Evolutionary conservation across 2,888 invertebrate genomes (phyloP).

Genomic region (Ormyrus rosae): DNA sequence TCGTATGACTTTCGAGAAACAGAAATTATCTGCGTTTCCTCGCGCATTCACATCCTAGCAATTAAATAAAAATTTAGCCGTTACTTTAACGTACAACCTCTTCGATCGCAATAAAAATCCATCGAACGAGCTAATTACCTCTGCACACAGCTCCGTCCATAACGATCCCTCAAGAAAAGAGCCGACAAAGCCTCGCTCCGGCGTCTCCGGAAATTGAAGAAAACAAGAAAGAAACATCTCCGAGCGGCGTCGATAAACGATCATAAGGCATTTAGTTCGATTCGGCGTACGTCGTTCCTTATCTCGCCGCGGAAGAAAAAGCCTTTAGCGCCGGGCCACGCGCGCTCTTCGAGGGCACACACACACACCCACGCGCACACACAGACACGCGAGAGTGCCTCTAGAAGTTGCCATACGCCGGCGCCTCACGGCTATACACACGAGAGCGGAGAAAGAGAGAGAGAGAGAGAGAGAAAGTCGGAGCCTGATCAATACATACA

Average conservation of each 20-base stretch:
- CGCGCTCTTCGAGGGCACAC: too few species aligned
- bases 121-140: too few species aligned
- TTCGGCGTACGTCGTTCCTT: constrained; percentile 6
- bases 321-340: neutral
- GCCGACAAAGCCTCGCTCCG: neutral
- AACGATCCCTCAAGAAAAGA: neutral
- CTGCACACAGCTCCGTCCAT: too few species aligned
- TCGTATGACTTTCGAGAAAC: too few species aligned
- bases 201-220: constrained; percentile 6
- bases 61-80: too few species aligned
- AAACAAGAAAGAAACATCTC: neutral
- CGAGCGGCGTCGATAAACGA: constrained; percentile 25
- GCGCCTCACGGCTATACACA: neutral
- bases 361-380: too few species aligned
- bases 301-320: neutral
- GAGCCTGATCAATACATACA: constrained; percentile 47
- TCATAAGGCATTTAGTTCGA: constrained; percentile 46
- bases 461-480: constrained; percentile 13
- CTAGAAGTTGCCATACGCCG: neutral
- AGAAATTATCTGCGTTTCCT: too few species aligned
- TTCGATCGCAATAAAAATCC: too few species aligned
- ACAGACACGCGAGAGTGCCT: neutral
- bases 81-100: too few species aligned
- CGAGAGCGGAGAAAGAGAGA: neutral
- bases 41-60: too few species aligned